These are phyloP conservation scores for Bambusicola thoracicus DNA, from an alignment of 2,113 vertebrate genomes.

Conservation along the genomic window DNA sequence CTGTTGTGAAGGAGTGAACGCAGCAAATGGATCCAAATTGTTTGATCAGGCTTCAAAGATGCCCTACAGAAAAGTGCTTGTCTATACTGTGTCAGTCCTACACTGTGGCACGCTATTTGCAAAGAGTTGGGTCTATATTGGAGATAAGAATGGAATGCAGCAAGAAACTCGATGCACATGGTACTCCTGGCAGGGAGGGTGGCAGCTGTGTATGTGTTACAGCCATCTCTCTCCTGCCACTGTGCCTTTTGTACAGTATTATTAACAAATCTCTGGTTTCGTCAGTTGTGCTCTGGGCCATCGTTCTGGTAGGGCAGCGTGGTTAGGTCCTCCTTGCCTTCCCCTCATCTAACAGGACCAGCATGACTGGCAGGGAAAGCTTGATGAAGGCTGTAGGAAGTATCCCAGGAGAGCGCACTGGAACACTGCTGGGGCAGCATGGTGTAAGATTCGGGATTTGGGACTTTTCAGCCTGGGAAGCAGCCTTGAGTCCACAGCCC, in stretches of 20 bases:
- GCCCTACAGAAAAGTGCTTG: not conserved
- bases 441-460: not conserved
- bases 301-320: not conserved
- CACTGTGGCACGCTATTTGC: not conserved
- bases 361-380: not conserved
- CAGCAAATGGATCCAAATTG: not conserved
- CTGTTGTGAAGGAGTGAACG: not conserved
- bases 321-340: not conserved
- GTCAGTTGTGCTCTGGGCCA: not conserved
- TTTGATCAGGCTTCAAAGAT: not conserved
- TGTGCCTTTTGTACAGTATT: not conserved
- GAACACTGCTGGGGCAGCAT: fast-evolving
- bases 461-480: not conserved
- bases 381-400: not conserved
- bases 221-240: not conserved
- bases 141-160: not conserved
- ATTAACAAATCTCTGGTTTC: not conserved
- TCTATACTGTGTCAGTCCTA: not conserved
- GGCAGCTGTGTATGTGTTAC: not conserved
- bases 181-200: not conserved
- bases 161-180: not conserved
- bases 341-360: not conserved
- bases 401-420: not conserved
- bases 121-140: not conserved
- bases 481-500: not conserved